phyloP scores from a whole-genome alignment of 2,888 invertebrate genomes.

The Orthosia gracilis region DNA sequence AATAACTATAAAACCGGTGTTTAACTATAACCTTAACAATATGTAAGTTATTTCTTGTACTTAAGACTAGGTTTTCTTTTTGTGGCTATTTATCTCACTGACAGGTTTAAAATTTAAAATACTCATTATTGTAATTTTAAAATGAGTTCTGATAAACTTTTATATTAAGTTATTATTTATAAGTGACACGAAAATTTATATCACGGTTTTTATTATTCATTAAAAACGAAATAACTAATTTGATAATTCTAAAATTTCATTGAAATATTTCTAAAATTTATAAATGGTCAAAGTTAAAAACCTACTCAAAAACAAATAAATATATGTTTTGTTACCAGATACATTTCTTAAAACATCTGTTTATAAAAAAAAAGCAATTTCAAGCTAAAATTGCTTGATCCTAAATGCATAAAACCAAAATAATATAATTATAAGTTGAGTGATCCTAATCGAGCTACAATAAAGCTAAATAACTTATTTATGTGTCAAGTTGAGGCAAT shows the following conservation, averaged over 20 bases:
- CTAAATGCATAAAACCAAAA: constrained; percentile 32
- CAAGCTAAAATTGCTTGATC: constrained; percentile 9
- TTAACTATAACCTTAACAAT: constrained; percentile 71
- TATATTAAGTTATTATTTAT: not conserved
- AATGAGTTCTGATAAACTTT: constrained; percentile 10
- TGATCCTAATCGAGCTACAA: constrained; percentile 36
- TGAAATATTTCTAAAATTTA: not conserved
- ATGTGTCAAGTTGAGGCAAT: constrained; percentile 61
- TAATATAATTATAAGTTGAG: constrained; percentile 53
- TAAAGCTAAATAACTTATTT: constrained; percentile 63
- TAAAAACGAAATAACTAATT: not conserved
- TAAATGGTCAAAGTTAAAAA: not conserved
- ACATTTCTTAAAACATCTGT: not conserved
- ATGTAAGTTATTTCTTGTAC: constrained; percentile 67
- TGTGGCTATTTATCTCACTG: constrained; percentile 37
- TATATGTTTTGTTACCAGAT: too few species aligned
- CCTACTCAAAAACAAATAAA: too few species aligned
- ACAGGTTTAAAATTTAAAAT: constrained; percentile 35
- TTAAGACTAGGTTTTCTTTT: constrained; percentile 58
- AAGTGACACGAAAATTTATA: not conserved
- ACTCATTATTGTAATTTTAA: constrained; percentile 26
- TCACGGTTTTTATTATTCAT: not conserved
- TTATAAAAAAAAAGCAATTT: not conserved
- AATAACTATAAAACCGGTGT: constrained; percentile 67
- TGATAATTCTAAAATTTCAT: accelerated